Conservation (phyloP, 1,140 invertebrate genomes). For the Ridgeia piscesae region DNA sequence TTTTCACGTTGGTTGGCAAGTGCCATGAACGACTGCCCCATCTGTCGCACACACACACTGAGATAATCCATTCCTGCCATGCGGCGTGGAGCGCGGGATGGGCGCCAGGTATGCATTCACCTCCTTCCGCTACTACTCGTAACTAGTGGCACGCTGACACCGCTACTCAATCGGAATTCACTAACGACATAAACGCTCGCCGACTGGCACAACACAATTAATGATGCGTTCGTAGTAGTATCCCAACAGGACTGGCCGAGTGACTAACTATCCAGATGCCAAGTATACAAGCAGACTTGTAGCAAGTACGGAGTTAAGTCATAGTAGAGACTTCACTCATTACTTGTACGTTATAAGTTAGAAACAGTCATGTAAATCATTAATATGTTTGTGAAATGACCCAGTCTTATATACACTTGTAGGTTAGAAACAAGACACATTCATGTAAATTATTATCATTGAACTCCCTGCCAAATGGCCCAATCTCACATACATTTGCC, state of each 20-base stretch:
- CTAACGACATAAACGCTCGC: background rate
- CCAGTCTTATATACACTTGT: too few species aligned
- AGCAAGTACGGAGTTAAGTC: background rate
- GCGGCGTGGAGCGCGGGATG: background rate
- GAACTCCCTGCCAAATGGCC: too few species aligned
- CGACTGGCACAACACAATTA: background rate
- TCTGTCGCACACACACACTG: background rate
- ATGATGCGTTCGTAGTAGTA: background rate
- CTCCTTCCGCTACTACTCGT: background rate
- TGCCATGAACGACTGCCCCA: too few species aligned
- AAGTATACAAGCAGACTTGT: background rate
- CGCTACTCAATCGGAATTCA: background rate
- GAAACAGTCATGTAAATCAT: background rate
- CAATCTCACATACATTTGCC: background rate
- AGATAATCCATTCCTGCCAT: background rate
- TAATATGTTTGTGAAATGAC: background rate
- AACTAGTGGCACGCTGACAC: background rate
- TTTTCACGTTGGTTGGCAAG: background rate
- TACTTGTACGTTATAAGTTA: background rate
- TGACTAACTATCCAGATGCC: too few species aligned
- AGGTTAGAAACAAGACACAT: too few species aligned
- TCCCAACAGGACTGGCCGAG: too few species aligned
- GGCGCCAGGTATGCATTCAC: background rate
- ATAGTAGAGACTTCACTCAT: background rate
- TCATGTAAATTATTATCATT: too few species aligned